Percentiles rank a stretch among this genome's conserved stretches.
Conservation (phyloP, 2,113 vertebrate genomes). For the Tragelaphus strepsiceros region DNA sequence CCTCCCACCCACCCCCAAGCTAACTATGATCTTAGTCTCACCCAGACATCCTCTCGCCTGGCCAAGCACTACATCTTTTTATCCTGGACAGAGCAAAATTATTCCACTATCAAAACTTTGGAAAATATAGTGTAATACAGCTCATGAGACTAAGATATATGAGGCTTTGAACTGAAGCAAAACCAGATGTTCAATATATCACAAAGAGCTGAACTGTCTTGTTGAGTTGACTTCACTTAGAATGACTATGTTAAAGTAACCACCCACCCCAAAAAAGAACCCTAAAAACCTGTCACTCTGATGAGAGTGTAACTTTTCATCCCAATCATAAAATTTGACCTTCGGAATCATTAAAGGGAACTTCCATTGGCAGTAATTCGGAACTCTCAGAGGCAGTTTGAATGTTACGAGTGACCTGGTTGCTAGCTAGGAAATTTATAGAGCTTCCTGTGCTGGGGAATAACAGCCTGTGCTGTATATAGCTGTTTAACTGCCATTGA, state of each 20-base stretch:
- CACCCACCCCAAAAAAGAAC: not conserved
- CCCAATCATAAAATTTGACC: not conserved
- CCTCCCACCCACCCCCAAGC: not conserved
- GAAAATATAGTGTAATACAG: conserved; percentile 43
- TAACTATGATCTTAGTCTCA: not conserved
- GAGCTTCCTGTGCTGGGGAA: not conserved
- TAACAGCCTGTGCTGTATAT: not conserved
- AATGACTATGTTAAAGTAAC: conserved; percentile 29
- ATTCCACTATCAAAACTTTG: conserved; percentile 60
- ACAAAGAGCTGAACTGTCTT: conserved; percentile 1
- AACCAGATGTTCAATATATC: conserved; percentile 68
- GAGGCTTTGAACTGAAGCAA: conserved; percentile 62
- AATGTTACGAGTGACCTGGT: not conserved
- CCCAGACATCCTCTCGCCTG: not conserved
- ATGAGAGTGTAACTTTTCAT: not conserved
- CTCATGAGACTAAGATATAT: conserved; percentile 54
- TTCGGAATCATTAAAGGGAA: not conserved
- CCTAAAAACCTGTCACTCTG: not conserved
- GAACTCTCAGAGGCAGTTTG: not conserved
- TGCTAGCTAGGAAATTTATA: not conserved
- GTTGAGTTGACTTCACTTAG: conserved; percentile 39
- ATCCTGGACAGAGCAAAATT: conserved; percentile 47
- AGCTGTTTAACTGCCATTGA: not conserved
- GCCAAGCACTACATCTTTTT: conserved; percentile 43
- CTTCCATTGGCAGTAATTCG: not conserved